Evolutionary conservation across 2,888 invertebrate genomes (phyloP).

Genomic region (Exephanes ischioxanthus): DNA sequence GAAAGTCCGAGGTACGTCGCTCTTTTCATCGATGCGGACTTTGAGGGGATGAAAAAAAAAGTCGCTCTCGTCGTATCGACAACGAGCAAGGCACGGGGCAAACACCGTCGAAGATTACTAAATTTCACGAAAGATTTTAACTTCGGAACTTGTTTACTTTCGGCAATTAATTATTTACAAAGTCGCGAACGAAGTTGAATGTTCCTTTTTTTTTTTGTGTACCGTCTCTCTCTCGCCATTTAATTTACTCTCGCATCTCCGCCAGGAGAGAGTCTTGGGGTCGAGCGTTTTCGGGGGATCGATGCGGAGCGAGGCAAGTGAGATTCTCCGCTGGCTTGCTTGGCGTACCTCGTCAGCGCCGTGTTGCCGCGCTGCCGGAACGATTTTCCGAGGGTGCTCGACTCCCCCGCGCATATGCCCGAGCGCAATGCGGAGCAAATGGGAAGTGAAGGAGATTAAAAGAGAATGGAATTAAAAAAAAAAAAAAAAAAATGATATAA

Average conservation of each 20-base stretch:
- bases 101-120: slow-evolving; percentile 1
- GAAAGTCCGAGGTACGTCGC: no score
- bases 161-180: slow-evolving; percentile 29
- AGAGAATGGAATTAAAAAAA: slow-evolving; percentile 58
- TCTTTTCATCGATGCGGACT: no score
- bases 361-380: slow-evolving; percentile 51
- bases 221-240: slow-evolving; percentile 28
- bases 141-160: slow-evolving; percentile 23
- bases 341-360: slow-evolving; percentile 33
- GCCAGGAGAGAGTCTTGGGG: slow-evolving; percentile 37
- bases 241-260: slow-evolving; percentile 40
- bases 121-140: not conserved
- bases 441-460: slow-evolving; percentile 67
- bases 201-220: slow-evolving; percentile 1
- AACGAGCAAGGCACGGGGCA: not conserved
- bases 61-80: no score
- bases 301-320: slow-evolving; percentile 59
- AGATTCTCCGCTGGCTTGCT: slow-evolving; percentile 52
- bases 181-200: slow-evolving; percentile 14
- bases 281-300: slow-evolving; percentile 49
- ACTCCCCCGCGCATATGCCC: slow-evolving; percentile 59
- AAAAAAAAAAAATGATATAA: not conserved
- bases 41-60: no score
- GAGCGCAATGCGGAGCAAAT: slow-evolving; percentile 65
- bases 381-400: slow-evolving; percentile 58